A percentile compares a stretch with the other conserved stretches of the same genome.
Conservation (phyloP, 2,888 invertebrate genomes). For the Apamea epomidion region DNA sequence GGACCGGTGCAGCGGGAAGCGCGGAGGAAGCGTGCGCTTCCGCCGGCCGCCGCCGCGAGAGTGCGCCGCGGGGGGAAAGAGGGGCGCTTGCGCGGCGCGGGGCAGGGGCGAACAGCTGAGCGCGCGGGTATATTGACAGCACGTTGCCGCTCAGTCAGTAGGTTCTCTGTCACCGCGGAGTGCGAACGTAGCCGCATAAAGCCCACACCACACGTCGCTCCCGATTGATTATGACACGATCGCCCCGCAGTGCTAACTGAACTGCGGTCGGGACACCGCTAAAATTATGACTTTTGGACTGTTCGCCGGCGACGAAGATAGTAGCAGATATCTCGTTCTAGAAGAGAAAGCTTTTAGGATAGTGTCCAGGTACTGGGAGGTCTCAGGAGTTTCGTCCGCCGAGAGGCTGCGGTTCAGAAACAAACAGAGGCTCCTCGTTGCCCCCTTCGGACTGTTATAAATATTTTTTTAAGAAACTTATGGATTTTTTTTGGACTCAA, state of each 20-base stretch:
- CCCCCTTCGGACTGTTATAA: constrained; percentile 85
- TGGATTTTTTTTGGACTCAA: constrained; percentile 78
- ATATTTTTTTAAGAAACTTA: constrained; percentile 70
- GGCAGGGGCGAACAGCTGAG: constrained; percentile 91
- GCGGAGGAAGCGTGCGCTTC: constrained; percentile 61
- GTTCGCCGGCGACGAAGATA: constrained; percentile 86
- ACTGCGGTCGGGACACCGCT: constrained; percentile 86
- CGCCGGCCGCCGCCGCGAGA: constrained; percentile 68
- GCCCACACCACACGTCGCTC: constrained; percentile 71
- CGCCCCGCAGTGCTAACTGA: constrained; percentile 87
- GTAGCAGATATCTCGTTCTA: constrained; percentile 86
- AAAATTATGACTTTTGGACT: constrained; percentile 91
- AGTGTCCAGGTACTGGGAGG: constrained; percentile 89
- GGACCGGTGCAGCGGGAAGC: constrained; percentile 51
- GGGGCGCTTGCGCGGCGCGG: constrained; percentile 81
- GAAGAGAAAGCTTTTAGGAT: constrained; percentile 88
- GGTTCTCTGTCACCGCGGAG: constrained; percentile 88
- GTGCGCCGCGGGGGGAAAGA: constrained; percentile 76
- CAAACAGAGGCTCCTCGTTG: constrained; percentile 79
- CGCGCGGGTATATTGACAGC: constrained; percentile 91
- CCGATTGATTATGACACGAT: constrained; percentile 86
- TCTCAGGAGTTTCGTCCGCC: constrained; percentile 83
- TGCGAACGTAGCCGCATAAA: constrained; percentile 85
- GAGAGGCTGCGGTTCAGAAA: constrained; percentile 85
- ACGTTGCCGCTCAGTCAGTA: constrained; percentile 90